Conservation (phyloP, 2,797 vertebrate genomes). For the Clangula hyemalis region DNA sequence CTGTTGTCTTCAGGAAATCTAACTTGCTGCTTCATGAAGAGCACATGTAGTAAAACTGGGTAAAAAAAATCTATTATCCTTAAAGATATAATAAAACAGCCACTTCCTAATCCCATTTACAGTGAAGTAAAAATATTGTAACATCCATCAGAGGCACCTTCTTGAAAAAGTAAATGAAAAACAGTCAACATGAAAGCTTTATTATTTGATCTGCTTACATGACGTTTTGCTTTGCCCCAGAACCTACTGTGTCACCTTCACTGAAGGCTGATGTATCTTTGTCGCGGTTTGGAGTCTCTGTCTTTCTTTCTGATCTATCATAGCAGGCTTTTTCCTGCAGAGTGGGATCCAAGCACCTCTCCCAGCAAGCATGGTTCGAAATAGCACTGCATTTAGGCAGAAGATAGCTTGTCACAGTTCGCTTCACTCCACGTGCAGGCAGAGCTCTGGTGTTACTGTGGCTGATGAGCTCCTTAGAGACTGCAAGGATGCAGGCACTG, state of each 20-base stretch:
- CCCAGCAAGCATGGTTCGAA: fast-evolving
- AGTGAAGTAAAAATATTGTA: background rate
- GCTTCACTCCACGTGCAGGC: background rate
- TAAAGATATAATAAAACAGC: background rate
- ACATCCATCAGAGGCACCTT: background rate
- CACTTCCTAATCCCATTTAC: background rate
- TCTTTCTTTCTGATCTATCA: background rate
- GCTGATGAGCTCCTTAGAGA: background rate
- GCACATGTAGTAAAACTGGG: background rate
- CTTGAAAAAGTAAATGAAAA: background rate
- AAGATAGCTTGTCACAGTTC: background rate
- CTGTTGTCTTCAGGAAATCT: background rate
- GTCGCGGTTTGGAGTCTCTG: background rate
- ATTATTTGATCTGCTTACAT: background rate
- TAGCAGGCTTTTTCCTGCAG: background rate
- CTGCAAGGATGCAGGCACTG: background rate
- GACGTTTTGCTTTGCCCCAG: background rate
- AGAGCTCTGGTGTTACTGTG: background rate
- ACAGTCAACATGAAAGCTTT: background rate
- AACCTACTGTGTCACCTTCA: background rate
- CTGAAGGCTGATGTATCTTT: background rate
- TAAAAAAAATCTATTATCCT: background rate
- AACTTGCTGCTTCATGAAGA: background rate
- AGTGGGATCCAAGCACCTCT: background rate
- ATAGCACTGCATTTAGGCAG: background rate